Base-by-base conservation (phyloP, 2,888 invertebrate genomes). In the Hemicrepidius hirtus region DNA sequence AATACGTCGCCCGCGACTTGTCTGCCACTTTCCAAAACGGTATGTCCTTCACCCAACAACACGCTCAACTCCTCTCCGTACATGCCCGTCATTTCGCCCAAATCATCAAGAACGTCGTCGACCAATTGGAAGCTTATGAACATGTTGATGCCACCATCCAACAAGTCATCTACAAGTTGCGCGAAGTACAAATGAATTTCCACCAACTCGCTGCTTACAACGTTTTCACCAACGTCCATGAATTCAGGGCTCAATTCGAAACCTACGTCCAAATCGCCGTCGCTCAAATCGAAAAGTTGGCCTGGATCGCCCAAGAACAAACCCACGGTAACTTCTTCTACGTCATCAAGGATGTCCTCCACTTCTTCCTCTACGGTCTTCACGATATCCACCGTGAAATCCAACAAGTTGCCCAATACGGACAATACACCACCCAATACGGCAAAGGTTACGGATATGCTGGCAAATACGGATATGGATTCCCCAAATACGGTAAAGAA, bases 361-460 rank as follows among this genome's bases (percentile, higher is more conserved):
- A 21, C 18, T 9, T n/a, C 18, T 57, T 37, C 37, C 37, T 57
- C 1, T 9, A 32, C 32, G 37, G 57, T 12, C 1, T 57, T n/a
- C 35, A 37, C 28, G 13, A 16, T 6, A 37, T 57, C 12, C 21
- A 18, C 12, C 9, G 9, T 50, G 71, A 77, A 76, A 70, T 53
- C 76, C 35, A 41, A 70, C 20, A 50, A 76, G 3, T 49, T 63
- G 50, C 79, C 80, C 67, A 77, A 78, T 46, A 46, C 16, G 16
- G 16, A 20, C 16, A 16, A 16, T 9, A 5, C 10, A 10, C 13
- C 10, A 10, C 13, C 18, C 16, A 46, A 18, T 46, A 46, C 46
- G 46, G 10, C 46, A 18, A 18, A 4, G 16, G 16, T 20, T 46
- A 41, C 41, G 16, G 16, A 41, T 41, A 41, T 32, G 28, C 4